Evolutionary conservation across 2,797 vertebrate genomes (phyloP).

Genomic region (Pseudochirops corinnae): DNA sequence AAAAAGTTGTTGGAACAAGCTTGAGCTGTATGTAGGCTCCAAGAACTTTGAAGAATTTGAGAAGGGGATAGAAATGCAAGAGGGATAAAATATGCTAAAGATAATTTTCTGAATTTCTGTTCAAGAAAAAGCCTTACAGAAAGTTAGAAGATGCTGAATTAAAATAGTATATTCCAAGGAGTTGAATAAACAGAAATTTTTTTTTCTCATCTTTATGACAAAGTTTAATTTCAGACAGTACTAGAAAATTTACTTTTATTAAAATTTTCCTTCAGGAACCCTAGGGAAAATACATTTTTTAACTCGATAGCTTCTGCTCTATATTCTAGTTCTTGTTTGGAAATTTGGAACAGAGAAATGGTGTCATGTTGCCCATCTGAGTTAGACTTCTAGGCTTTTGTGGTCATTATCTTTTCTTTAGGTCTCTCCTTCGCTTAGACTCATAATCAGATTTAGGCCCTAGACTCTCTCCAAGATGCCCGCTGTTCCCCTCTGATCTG

Average conservation of each 20-base stretch:
- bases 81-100: not conserved
- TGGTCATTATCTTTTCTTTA: constrained; percentile 43
- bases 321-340: not conserved
- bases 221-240: not conserved
- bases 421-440: constrained; percentile 33
- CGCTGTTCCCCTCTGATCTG: constrained; percentile 51
- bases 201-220: not conserved
- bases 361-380: constrained; percentile 25
- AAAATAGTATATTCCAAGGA: not conserved
- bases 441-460: constrained; percentile 18
- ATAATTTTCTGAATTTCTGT: not conserved
- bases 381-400: constrained; percentile 38
- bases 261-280: constrained; percentile 28
- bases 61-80: not conserved
- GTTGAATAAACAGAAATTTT: not conserved
- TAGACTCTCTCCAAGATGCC: constrained; percentile 48
- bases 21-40: not conserved
- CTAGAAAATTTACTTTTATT: constrained; percentile 39
- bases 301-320: not conserved
- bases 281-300: not conserved
- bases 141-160: not conserved
- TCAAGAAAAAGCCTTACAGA: not conserved
- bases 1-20: constrained; percentile 14
- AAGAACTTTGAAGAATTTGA: not conserved
- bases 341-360: constrained; percentile 6